Conservation (phyloP, 2,888 invertebrate species). For the Phania funesta region DNA sequence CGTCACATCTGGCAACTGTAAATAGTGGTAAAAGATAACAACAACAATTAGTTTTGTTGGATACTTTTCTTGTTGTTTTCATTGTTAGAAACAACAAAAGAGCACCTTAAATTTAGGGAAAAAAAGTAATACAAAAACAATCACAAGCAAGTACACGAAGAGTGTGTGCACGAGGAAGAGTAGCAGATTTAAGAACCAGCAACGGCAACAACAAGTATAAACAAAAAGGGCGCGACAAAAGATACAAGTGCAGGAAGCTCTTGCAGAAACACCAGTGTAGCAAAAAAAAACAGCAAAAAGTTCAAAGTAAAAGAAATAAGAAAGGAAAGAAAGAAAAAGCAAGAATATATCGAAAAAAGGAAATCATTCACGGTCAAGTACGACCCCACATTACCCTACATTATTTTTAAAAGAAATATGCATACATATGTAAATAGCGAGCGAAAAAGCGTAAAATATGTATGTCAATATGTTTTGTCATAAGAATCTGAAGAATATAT, state of each 20-base stretch:
- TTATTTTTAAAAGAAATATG: constrained; percentile 2
- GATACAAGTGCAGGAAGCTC: constrained; percentile 62
- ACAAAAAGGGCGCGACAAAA: constrained; percentile 65
- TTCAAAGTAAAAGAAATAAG: constrained; percentile 27
- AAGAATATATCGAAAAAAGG: constrained; percentile 9
- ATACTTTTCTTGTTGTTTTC: constrained; percentile 14
- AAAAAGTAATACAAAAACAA: background rate
- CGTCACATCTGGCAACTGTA: background rate
- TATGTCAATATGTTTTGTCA: background rate
- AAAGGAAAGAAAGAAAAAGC: constrained; percentile 21
- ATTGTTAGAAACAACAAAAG: constrained; percentile 1
- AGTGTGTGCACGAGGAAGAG: background rate
- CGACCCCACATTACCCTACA: constrained; percentile 54
- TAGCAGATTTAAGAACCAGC: background rate
- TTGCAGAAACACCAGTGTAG: constrained; percentile 47
- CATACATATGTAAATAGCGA: background rate
- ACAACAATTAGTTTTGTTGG: background rate
- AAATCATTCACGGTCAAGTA: constrained; percentile 62
- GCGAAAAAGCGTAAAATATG: background rate
- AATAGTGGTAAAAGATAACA: constrained; percentile 14
- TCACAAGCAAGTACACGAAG: background rate
- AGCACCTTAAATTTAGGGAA: constrained; percentile 7
- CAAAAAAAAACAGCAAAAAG: constrained; percentile 21
- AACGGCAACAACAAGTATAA: constrained; percentile 36
- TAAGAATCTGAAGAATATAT: background rate